Evolutionary conservation across 2,113 vertebrate species (phyloP).

Genomic region (Toxotes jaculatrix): DNA sequence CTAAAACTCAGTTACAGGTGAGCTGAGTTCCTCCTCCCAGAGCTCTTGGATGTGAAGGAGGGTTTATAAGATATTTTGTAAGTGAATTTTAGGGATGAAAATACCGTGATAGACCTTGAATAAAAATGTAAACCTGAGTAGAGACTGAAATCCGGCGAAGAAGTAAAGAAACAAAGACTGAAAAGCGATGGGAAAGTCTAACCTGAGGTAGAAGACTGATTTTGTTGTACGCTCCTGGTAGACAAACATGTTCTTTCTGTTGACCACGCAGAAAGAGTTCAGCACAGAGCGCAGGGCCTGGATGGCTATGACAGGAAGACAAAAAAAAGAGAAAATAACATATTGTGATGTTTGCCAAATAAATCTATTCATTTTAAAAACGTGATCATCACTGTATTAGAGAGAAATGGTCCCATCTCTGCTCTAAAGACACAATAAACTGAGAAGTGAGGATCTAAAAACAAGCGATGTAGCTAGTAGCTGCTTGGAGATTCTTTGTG

Average conservation of each 20-base stretch:
- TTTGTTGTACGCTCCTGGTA: constrained; percentile 97
- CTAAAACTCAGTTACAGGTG: background rate
- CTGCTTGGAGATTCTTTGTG: background rate
- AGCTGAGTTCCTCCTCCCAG: background rate
- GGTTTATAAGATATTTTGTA: background rate
- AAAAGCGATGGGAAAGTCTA: background rate
- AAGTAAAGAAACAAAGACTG: background rate
- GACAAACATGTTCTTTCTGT: constrained; percentile 99
- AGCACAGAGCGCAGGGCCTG: constrained; percentile 96
- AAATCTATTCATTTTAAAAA: background rate
- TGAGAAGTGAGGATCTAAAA: background rate
- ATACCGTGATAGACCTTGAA: background rate
- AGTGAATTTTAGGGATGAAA: background rate
- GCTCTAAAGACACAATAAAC: background rate
- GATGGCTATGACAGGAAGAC: constrained; percentile 86
- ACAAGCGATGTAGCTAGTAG: background rate
- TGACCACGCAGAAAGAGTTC: constrained; percentile 96
- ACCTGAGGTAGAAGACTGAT: constrained; percentile 95
- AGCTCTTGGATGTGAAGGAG: background rate
- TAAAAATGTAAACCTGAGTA: background rate
- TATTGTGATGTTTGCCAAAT: background rate
- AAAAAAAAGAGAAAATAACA: background rate
- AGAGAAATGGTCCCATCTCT: background rate
- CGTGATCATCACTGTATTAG: background rate
- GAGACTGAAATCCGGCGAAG: background rate